These are phyloP conservation scores for Corythucha ciliata DNA, from an alignment of 2,888 invertebrate species.

Conservation along the genomic window DNA sequence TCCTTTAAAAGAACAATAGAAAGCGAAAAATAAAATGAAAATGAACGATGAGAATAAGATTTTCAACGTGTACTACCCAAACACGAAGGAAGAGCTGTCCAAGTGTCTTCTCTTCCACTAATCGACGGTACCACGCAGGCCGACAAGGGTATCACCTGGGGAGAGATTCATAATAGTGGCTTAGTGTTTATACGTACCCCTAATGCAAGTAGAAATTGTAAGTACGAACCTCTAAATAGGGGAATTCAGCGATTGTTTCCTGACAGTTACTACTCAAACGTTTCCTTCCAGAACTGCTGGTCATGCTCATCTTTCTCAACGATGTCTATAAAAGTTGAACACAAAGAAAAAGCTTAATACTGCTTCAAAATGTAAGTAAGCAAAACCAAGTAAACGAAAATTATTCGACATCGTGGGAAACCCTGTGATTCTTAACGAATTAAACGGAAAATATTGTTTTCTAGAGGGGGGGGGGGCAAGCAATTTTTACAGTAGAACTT, in stretches of 20 bases:
- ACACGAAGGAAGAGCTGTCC: conserved; percentile 33
- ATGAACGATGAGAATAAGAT: neutral
- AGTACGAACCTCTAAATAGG: conserved; percentile 19
- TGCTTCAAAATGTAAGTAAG: no score
- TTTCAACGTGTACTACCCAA: conserved; percentile 21
- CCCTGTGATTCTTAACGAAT: no score
- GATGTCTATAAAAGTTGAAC: conserved; percentile 18
- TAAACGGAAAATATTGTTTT: no score
- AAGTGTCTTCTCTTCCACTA: conserved; percentile 30
- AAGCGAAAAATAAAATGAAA: neutral
- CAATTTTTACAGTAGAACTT: no score
- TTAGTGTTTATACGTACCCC: neutral
- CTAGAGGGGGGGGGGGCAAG: no score
- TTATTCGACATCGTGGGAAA: no score
- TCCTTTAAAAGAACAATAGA: conserved; percentile 19
- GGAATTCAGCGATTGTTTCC: conserved; percentile 19
- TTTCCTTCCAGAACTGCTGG: conserved; percentile 19
- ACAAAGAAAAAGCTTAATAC: no score
- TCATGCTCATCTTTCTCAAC: conserved; percentile 17
- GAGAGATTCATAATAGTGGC: neutral
- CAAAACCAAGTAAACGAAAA: no score
- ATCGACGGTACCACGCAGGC: conserved; percentile 44
- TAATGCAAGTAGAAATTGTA: conserved; percentile 4
- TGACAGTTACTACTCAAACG: conserved; percentile 21
- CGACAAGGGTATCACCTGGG: conserved; percentile 53